Base-by-base conservation (phyloP, 2,113 vertebrate genomes). In the Merops nubicus region DNA sequence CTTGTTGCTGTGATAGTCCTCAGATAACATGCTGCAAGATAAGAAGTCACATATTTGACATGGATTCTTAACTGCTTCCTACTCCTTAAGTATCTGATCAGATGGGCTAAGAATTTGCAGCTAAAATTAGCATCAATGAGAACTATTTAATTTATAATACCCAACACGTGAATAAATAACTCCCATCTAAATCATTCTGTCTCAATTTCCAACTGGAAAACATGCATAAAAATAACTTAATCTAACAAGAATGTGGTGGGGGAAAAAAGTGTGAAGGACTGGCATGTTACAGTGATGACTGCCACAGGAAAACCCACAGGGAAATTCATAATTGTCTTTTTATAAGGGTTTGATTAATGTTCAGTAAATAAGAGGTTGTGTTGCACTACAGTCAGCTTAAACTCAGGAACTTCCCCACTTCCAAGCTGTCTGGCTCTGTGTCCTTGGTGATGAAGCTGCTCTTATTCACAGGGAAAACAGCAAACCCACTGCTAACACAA, bases 81-180 rank as follows among this genome's bases (percentile, higher is more conserved):
- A 53, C 6, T 75, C 60, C 22, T 36, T 87, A 95, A 93, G 59
- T 70, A 33, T 77, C 54, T 70, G 36, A 87, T 84, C 84, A 92
- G 72, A 92, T 3, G 12, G 81, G 73, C 54, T 95, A 92, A 89
- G 76, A 77, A 94, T 65, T 67, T 67, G 72, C 64, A 87, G 80
- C 89, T 92, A 89, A 95, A 96, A 93, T 87, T 74, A 92, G 76
- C 29, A 15, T 60, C 33, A 74, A 5, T 89, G 38, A 89, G 26
- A 96, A 95, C 51, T 89, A 78, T 92, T 89, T 88, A 60, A 92
- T 95, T 92, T 95, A 82, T 75, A 96, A 91, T 68, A 80, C 69
- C 79, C 80, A 74, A 80, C 64, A 80, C 20, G 10, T 33, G 50
- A 88, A 81, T 73, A 96, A 94, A 94, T 45, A 92, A 92, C 79